Conservation (phyloP, 2,797 vertebrate genomes). For the Gymnoscopelus braueri region DNA sequence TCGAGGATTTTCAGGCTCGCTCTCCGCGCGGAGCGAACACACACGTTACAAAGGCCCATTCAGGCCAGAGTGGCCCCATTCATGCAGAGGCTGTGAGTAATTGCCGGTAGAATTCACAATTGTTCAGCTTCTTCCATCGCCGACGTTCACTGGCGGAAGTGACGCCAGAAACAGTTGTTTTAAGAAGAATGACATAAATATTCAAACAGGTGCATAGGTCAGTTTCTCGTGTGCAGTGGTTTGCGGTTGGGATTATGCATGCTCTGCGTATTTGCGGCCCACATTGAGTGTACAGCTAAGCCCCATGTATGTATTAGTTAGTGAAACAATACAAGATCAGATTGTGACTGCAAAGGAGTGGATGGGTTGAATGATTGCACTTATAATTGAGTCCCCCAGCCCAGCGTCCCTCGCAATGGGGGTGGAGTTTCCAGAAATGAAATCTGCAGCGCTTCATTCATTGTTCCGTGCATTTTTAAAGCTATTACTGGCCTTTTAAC, state of each 20-base stretch:
- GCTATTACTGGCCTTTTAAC: too few relatives aligned
- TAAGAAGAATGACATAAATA: slow-evolving; percentile 65
- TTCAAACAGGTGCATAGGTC: slow-evolving; percentile 59
- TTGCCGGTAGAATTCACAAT: slow-evolving; percentile 80
- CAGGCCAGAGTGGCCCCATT: slow-evolving; percentile 80
- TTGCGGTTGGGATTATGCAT: slow-evolving; percentile 48
- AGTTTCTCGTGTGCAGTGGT: slow-evolving; percentile 58
- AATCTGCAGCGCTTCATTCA: too few relatives aligned
- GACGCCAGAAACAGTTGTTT: slow-evolving; percentile 69
- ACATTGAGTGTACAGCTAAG: background rate
- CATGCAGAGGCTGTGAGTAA: slow-evolving; percentile 76
- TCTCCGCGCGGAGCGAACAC: slow-evolving; percentile 63
- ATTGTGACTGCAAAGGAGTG: slow-evolving; percentile 18
- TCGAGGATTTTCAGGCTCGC: slow-evolving; percentile 73
- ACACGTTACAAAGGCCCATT: slow-evolving; percentile 78
- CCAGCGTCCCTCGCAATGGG: background rate
- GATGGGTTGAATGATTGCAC: slow-evolving; percentile 27
- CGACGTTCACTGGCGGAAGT: slow-evolving; percentile 74
- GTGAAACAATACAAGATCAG: slow-evolving; percentile 46
- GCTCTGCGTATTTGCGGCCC: too few relatives aligned
- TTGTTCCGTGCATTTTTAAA: too few relatives aligned
- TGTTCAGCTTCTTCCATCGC: slow-evolving; percentile 80
- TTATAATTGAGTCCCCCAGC: slow-evolving; percentile 14
- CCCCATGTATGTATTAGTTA: background rate
- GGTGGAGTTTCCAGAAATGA: background rate